A percentile compares a stretch with the other conserved stretches of the same genome.
Evolutionary conservation across 2,888 invertebrate species (phyloP).

Genomic region (Dynastes grantii): DNA sequence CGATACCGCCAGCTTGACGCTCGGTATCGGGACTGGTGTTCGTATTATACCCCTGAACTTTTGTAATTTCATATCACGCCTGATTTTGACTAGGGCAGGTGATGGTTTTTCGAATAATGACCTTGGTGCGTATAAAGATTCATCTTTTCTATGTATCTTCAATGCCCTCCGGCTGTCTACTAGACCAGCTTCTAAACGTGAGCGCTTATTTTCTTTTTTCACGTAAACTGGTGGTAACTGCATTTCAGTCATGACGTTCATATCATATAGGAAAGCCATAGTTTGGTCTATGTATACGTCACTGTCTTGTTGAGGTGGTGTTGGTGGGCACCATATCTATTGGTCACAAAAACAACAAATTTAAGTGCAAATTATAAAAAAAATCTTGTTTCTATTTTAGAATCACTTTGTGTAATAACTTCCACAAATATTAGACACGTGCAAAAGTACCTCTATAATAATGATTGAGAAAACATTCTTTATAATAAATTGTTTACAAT

Average conservation of each 20-base stretch:
- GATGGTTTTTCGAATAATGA: conserved; percentile 88
- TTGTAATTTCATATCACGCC: conserved; percentile 84
- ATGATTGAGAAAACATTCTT: too few species aligned
- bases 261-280: conserved; percentile 89
- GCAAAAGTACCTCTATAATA: too few species aligned
- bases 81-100: conserved; percentile 81
- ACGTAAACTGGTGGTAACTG: conserved; percentile 86
- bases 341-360: conserved; percentile 52
- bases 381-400: background rate
- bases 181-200: conserved; percentile 78
- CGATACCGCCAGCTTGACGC: conserved; percentile 71
- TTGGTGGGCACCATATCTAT: conserved; percentile 97
- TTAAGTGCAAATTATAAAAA: background rate
- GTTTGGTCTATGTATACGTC: conserved; percentile 93
- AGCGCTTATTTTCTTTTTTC: conserved; percentile 83
- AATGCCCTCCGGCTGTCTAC: conserved; percentile 74
- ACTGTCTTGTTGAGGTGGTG: conserved; percentile 94
- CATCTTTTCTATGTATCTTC: conserved; percentile 79
- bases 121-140: conserved; percentile 83
- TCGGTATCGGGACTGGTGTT: conserved; percentile 72
- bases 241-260: conserved; percentile 82
- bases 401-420: too few species aligned
- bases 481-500: too few species aligned
- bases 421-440: too few species aligned
- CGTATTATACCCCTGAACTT: conserved; percentile 76